phyloP scores from a whole-genome alignment of 2,113 vertebrate genomes.

The Pedetes capensis region DNA sequence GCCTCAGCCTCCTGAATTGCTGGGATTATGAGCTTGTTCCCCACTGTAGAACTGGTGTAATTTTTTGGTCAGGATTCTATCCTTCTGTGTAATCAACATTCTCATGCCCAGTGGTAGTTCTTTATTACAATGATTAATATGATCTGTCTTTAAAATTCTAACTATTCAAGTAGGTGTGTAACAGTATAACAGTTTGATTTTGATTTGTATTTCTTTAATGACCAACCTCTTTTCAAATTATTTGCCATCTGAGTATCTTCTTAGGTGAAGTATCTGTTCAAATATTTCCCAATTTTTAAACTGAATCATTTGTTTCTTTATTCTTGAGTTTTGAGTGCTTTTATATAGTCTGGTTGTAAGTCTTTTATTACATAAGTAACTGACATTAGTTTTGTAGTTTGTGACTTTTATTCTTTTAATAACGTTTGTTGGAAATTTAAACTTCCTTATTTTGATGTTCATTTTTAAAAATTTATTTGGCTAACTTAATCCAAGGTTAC shows the following conservation, averaged over 20 bases:
- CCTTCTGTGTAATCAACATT: not conserved
- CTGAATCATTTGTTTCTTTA: not conserved
- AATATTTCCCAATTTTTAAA: not conserved
- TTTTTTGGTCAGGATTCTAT: not conserved
- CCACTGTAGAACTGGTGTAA: no score
- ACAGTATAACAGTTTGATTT: not conserved
- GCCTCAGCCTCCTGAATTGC: no score
- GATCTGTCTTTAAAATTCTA: not conserved
- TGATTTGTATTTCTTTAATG: not conserved
- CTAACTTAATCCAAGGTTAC: not conserved
- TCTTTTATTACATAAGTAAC: not conserved
- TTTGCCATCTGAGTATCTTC: not conserved
- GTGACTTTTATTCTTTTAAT: not conserved
- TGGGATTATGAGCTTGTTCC: no score
- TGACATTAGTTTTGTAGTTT: not conserved
- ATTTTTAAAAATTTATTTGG: not conserved
- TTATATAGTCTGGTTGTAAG: not conserved
- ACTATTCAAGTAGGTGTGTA: not conserved
- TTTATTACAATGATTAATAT: not conserved
- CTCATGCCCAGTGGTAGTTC: not conserved
- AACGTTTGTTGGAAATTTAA: not conserved
- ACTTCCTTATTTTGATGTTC: not conserved
- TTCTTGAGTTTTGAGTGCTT: not conserved
- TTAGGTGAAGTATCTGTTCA: not conserved
- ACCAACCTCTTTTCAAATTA: not conserved